Evolutionary conservation across 2,797 vertebrate genomes (phyloP).

Genomic region (Semaprochilodus insignis): DNA sequence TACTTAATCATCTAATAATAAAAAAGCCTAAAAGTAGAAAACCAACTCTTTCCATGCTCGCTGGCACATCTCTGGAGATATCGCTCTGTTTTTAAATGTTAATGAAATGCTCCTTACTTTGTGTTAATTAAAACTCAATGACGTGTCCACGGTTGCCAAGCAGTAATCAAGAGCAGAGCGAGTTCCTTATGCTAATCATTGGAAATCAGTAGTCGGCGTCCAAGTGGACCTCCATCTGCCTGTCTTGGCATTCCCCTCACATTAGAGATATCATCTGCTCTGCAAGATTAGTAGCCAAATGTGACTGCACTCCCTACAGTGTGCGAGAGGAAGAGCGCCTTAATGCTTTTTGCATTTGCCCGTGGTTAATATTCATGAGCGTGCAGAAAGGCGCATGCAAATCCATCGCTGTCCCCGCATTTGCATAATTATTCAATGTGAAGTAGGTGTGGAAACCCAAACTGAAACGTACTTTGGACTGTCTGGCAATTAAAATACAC

Average conservation of each 20-base stretch:
- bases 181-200: constrained; percentile 53
- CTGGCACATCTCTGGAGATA: constrained; percentile 16
- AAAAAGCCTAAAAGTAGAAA: constrained; percentile 11
- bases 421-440: constrained; percentile 26
- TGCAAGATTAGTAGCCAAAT: constrained; percentile 49
- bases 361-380: constrained; percentile 1
- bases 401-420: not conserved
- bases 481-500: constrained; percentile 7
- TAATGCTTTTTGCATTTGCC: not conserved
- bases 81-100: constrained; percentile 36
- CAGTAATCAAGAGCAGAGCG: constrained; percentile 47
- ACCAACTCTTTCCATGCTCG: not conserved
- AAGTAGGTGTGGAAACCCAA: constrained; percentile 9
- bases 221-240: constrained; percentile 45
- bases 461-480: not conserved
- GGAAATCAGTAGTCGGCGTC: constrained; percentile 44
- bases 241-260: constrained; percentile 35
- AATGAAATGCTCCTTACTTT: constrained; percentile 39
- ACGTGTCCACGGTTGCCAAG: constrained; percentile 42
- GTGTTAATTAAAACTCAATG: constrained; percentile 50
- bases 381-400: not conserved
- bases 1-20: constrained; percentile 27
- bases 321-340: not conserved
- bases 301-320: constrained; percentile 15
- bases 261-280: constrained; percentile 30